Conservation (phyloP, 2,797 vertebrate genomes). For the Lithobates pipiens region DNA sequence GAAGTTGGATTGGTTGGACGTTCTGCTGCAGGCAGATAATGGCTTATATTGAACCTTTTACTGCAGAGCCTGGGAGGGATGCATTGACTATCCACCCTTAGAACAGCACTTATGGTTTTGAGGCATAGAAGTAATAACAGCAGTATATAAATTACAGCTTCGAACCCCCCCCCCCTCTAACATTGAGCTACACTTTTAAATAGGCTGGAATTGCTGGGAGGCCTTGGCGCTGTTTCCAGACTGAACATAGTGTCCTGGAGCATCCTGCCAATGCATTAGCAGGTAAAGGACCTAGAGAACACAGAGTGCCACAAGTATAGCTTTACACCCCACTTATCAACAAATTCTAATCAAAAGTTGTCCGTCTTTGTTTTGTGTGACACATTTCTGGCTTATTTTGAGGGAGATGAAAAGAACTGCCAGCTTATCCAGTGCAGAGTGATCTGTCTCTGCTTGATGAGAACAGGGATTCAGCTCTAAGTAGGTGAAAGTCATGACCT, state of each 20-base stretch:
- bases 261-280: constrained; percentile 17
- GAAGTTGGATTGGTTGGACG: too few relatives aligned
- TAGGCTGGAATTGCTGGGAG: background rate
- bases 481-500: background rate
- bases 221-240: background rate
- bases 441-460: background rate
- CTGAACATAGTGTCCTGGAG: constrained; percentile 36
- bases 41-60: too few relatives aligned
- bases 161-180: too few relatives aligned
- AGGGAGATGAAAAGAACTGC: background rate
- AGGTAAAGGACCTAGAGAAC: constrained; percentile 27
- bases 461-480: background rate
- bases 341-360: constrained; percentile 27
- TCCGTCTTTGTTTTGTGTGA: background rate
- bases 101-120: too few relatives aligned
- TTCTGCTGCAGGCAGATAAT: too few relatives aligned
- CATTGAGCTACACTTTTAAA: too few relatives aligned
- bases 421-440: background rate
- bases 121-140: too few relatives aligned
- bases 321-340: constrained; percentile 37
- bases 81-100: too few relatives aligned
- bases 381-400: constrained; percentile 7
- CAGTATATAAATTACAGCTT: too few relatives aligned
- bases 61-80: too few relatives aligned
- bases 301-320: constrained; percentile 16